phyloP scores from a whole-genome alignment of 2,113 vertebrate species.

The Pandion haliaetus region DNA sequence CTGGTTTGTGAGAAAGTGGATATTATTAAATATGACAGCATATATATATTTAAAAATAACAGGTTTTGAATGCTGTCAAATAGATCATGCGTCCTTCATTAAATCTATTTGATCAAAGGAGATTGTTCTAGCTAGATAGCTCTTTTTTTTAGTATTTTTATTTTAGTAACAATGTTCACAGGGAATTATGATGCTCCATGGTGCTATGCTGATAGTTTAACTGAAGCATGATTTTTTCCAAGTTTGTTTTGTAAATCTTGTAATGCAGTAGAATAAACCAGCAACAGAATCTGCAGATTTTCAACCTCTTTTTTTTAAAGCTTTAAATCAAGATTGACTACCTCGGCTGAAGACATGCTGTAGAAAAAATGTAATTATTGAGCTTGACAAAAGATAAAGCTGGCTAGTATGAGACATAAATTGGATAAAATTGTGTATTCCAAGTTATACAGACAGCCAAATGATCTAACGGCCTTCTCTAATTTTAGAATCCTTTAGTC shows the following conservation, averaged over 20 bases:
- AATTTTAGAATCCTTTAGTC: neutral
- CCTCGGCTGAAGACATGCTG: neutral
- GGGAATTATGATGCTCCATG: neutral
- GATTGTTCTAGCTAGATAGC: neutral
- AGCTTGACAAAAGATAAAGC: neutral
- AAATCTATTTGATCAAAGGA: neutral
- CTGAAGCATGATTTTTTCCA: neutral
- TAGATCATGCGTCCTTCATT: neutral
- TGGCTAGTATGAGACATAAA: neutral
- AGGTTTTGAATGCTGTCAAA: constrained; percentile 33
- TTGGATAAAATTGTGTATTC: neutral
- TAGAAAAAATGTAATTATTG: neutral
- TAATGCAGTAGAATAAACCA: neutral
- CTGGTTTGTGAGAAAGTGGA: neutral
- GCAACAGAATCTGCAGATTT: neutral
- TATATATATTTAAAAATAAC: neutral
- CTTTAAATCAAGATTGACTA: neutral
- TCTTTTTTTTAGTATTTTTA: neutral
- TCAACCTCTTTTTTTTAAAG: neutral
- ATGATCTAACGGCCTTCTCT: neutral
- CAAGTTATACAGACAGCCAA: neutral
- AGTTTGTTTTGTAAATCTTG: neutral
- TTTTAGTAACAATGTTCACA: neutral
- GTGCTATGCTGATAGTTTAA: neutral
- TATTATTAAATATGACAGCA: constrained; percentile 11